Evolutionary conservation across 2,113 vertebrate species (phyloP), one percentile per base, ranked within the genome.

Genomic region (Pedetes capensis): DNA sequence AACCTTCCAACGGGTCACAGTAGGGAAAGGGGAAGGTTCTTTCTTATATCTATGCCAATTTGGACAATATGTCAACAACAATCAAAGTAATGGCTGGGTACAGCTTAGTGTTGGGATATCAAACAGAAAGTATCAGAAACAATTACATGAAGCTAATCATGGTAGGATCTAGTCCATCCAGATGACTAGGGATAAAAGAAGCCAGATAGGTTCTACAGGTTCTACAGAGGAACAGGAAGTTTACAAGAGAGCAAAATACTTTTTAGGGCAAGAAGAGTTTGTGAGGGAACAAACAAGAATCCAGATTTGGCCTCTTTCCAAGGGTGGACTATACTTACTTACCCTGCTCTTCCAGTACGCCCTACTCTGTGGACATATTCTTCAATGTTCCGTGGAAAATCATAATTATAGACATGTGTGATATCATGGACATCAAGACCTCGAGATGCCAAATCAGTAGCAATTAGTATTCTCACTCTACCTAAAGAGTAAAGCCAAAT

Each of bases 281-380:
- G 11, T 47, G 37, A 51, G 20, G 34, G 20, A 1, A 94, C 14
- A n/a, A n/a, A 39, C 14, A 27, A 29, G 13, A 55, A 64, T 20
- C 12, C 8, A 66, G 32, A 61, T 64, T 0, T 34, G 23, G 27
- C 29, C 61, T 53, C 37, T 83, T 72, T 44, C 42, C n/a, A 7
- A 4, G 6, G 18, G 74, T 14, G 20, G 34, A 55, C 34, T 34
- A 17, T 3, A 42, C 59, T 69, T 44, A 64, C 98, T 96, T 96
- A 99, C 99, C 99, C 99, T 66, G 99, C 99, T 97, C 99, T 98
- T 61, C 99, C 99, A 3, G 99, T 99, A 39, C 99, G 99, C 6
- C 99, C 99, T 47, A 99, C 98, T 88, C 99, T 98, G 89, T 99
- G 99, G 25, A 99, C 99, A 2, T 99, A 99, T 68, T 99, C 99